These are phyloP conservation scores for Catocala fraxini DNA, from an alignment of 2,888 invertebrate genomes.

Conservation along the genomic window DNA sequence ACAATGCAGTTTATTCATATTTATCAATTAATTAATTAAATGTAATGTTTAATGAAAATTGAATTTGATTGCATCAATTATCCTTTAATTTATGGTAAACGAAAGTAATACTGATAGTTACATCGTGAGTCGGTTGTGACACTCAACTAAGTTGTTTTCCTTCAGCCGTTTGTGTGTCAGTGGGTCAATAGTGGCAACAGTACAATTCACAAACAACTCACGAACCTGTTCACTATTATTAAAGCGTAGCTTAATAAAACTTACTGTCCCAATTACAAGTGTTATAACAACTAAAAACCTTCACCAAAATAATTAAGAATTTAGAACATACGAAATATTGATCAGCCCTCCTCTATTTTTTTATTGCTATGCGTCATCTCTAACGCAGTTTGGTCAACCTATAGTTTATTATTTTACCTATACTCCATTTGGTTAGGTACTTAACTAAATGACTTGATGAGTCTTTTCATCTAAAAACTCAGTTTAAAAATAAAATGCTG, in stretches of 20 bases:
- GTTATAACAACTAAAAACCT: constrained; percentile 6
- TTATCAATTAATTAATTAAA: no score
- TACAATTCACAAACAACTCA: constrained; percentile 76
- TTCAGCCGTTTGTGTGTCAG: constrained; percentile 80
- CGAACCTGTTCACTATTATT: constrained; percentile 70
- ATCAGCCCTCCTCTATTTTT: no score
- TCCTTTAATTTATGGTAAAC: constrained; percentile 36
- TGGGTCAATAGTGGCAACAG: constrained; percentile 83
- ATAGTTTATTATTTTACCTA: no score
- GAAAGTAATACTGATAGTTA: constrained; percentile 61
- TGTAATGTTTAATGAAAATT: no score
- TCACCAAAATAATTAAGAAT: not conserved
- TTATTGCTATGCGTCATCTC: no score
- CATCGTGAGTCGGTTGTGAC: constrained; percentile 61
- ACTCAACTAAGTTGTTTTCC: constrained; percentile 81
- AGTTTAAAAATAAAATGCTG: no score
- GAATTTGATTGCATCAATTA: no score
- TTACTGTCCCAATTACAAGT: constrained; percentile 25
- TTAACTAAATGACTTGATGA: no score
- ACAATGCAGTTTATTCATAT: no score
- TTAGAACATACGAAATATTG: constrained; percentile 1
- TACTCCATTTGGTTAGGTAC: no score
- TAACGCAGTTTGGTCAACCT: no score
- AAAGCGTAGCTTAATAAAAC: constrained; percentile 41
- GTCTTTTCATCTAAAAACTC: no score